Conservation (phyloP, 2,888 invertebrate species). For the Timandra comae region DNA sequence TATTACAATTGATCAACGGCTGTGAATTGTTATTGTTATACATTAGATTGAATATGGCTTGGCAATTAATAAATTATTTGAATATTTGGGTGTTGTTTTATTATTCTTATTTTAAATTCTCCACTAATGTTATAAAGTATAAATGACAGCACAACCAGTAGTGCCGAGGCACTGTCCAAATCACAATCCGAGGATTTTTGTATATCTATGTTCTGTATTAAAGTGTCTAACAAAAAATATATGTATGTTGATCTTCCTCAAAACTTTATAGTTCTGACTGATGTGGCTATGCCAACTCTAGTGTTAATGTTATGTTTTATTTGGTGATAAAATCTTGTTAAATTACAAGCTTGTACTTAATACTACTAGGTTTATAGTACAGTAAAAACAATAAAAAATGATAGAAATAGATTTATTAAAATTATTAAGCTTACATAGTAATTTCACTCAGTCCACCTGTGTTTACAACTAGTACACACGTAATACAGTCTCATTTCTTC, state of each 20-base stretch:
- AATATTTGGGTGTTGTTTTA: too few species aligned
- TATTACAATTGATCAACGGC: slow-evolving; percentile 58
- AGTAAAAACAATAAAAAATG: too few species aligned
- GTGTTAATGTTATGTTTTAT: slow-evolving; percentile 11
- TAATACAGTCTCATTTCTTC: slow-evolving; percentile 99
- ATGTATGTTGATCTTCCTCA: too few species aligned
- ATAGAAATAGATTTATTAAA: slow-evolving; percentile 16
- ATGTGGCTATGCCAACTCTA: too few species aligned
- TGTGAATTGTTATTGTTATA: slow-evolving; percentile 73
- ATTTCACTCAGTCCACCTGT: slow-evolving; percentile 94
- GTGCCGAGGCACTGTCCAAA: too few species aligned
- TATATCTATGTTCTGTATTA: too few species aligned
- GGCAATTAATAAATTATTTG: slow-evolving; percentile 55
- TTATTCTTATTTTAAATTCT: too few species aligned
- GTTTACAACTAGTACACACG: slow-evolving; percentile 96
- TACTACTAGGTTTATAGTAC: background rate
- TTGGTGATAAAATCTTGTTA: background rate
- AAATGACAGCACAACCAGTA: too few species aligned
- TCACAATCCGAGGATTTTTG: too few species aligned
- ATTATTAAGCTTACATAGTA: slow-evolving; percentile 20
- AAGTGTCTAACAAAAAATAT: too few species aligned
- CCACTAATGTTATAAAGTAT: too few species aligned
- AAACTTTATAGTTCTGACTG: too few species aligned
- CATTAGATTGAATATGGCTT: slow-evolving; percentile 57
- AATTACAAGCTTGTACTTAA: background rate